Conservation (phyloP, 2,888 invertebrate genomes). For the Pheosia tremula region DNA sequence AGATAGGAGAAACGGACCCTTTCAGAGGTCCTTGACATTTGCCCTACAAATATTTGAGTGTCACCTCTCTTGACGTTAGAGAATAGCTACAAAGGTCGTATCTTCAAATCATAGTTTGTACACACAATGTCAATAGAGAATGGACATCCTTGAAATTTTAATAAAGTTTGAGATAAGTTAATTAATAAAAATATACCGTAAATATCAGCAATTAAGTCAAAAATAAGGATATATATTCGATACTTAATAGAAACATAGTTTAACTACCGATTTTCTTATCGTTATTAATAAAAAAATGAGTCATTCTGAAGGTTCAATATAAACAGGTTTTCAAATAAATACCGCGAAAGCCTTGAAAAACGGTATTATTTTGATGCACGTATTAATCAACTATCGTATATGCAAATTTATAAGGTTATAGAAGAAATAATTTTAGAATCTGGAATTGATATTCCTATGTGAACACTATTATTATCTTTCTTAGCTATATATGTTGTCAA, state of each 20-base stretch:
- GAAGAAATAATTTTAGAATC: neutral
- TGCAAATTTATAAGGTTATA: constrained; percentile 16
- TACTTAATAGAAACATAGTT: constrained; percentile 10
- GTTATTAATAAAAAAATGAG: constrained; percentile 28
- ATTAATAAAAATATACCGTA: neutral
- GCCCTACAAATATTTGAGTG: constrained; percentile 59
- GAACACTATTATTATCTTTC: neutral
- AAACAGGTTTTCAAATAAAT: constrained; percentile 24
- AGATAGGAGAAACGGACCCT: constrained; percentile 44
- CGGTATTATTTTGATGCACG: constrained; percentile 21
- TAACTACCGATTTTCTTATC: constrained; percentile 15
- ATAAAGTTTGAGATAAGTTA: too few relatives aligned
- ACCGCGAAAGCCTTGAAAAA: constrained; percentile 29
- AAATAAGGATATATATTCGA: constrained; percentile 21
- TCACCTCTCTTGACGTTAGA: constrained; percentile 34
- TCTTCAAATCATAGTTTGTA: constrained; percentile 9
- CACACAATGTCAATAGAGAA: constrained; percentile 3
- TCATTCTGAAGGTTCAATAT: constrained; percentile 21
- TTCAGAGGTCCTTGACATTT: constrained; percentile 49
- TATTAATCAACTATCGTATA: constrained; percentile 30
- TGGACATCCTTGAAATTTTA: too few relatives aligned
- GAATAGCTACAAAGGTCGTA: constrained; percentile 11
- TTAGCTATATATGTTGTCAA: neutral
- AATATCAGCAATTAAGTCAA: constrained; percentile 18
- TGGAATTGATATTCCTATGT: neutral